phyloP scores from a whole-genome alignment of 2,888 invertebrate genomes.

The Cheiracanthium punctorium region DNA sequence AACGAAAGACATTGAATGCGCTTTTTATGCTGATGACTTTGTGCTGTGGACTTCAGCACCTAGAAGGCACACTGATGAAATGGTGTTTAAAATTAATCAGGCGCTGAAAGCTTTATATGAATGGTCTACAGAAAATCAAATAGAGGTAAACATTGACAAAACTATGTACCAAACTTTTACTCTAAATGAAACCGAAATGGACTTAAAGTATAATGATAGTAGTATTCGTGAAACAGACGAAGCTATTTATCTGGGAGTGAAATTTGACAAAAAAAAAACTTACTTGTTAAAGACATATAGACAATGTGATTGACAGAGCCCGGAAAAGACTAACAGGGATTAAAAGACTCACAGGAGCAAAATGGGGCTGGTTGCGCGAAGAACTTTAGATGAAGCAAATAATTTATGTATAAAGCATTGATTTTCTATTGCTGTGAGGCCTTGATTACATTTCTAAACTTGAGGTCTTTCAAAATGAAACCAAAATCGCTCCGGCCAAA shows the following conservation, averaged over 20 bases:
- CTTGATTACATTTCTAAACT: constrained; percentile 14
- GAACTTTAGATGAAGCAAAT: constrained; percentile 4
- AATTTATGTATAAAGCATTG: constrained; percentile 5
- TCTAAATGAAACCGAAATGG: constrained; percentile 17
- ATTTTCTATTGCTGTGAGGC: constrained; percentile 15
- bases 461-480: constrained; percentile 4
- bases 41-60: no score
- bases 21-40: no score
- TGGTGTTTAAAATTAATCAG: no score
- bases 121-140: no score
- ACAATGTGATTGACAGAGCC: constrained; percentile 1
- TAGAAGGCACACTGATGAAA: no score
- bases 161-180: constrained; percentile 20
- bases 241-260: no score
- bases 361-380: constrained; percentile 1
- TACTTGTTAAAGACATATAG: neutral
- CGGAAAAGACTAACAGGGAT: neutral
- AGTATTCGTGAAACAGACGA: constrained; percentile 16
- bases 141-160: no score
- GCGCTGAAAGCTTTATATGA: no score
- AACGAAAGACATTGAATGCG: no score
- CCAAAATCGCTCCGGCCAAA: no score
- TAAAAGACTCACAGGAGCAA: neutral
- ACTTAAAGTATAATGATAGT: constrained; percentile 13
- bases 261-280: constrained; percentile 24